Percentiles rank a stretch among this genome's conserved stretches.
Conservation (phyloP, 2,113 vertebrate species). For the Melanerpes formicivorus region DNA sequence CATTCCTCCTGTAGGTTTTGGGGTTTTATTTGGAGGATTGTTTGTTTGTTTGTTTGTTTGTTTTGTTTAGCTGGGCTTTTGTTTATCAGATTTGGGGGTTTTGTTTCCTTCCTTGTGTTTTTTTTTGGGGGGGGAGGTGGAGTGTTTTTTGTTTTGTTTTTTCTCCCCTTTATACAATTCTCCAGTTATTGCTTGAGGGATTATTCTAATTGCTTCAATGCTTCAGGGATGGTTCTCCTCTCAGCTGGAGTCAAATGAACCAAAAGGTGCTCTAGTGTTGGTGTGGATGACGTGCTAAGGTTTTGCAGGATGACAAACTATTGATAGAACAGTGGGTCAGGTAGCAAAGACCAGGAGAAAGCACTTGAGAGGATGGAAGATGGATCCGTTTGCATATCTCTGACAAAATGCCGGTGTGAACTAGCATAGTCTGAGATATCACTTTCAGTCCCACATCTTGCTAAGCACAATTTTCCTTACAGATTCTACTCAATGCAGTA, state of each 20-base stretch:
- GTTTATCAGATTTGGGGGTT: too few relatives aligned
- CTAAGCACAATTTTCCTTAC: background rate
- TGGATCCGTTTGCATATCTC: background rate
- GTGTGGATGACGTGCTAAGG: background rate
- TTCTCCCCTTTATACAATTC: rapidly evolving
- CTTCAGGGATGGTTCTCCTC: background rate
- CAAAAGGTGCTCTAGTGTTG: background rate
- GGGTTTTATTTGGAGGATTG: too few relatives aligned
- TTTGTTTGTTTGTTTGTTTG: too few relatives aligned
- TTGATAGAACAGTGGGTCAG: background rate
- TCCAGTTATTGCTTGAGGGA: background rate
- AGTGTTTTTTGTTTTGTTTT: too few relatives aligned
- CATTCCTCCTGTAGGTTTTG: too few relatives aligned
- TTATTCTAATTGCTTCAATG: background rate
- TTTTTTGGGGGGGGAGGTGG: too few relatives aligned
- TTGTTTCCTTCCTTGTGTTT: too few relatives aligned
- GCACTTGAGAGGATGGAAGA: background rate
- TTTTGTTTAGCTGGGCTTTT: too few relatives aligned
- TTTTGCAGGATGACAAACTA: background rate
- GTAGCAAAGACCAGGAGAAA: background rate
- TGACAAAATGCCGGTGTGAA: background rate
- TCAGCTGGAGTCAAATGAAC: background rate
- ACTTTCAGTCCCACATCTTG: background rate
- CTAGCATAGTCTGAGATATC: background rate
- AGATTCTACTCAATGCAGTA: background rate